Conservation (phyloP, 2,888 invertebrate species). For the Keiferia lycopersicella region DNA sequence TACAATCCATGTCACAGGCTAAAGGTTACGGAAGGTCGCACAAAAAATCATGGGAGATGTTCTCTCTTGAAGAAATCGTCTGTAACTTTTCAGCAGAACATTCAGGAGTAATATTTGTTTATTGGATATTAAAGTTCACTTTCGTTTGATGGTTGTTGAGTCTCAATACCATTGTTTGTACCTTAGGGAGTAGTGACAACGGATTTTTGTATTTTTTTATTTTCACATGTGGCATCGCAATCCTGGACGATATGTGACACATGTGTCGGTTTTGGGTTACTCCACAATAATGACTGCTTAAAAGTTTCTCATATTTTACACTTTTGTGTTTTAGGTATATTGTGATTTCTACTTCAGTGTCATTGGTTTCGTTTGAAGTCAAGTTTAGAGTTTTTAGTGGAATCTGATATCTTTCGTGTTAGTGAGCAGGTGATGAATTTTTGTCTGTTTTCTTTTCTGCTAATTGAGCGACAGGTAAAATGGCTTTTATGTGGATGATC, state of each 20-base stretch:
- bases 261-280: constrained; percentile 79
- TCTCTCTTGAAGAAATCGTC: constrained; percentile 66
- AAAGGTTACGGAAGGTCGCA: constrained; percentile 79
- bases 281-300: constrained; percentile 75
- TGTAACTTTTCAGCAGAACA: constrained; percentile 48
- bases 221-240: constrained; percentile 80
- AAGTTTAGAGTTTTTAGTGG: constrained; percentile 55
- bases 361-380: constrained; percentile 70
- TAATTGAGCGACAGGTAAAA: constrained; percentile 42
- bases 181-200: constrained; percentile 78
- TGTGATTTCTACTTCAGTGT: constrained; percentile 55
- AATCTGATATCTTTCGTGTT: constrained; percentile 54
- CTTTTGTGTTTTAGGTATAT: constrained; percentile 57
- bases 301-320: constrained; percentile 68
- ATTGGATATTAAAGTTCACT: constrained; percentile 54
- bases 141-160: constrained; percentile 37
- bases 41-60: constrained; percentile 73
- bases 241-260: constrained; percentile 80
- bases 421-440: constrained; percentile 62
- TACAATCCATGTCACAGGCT: constrained; percentile 80
- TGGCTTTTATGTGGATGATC: constrained; percentile 22
- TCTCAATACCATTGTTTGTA: constrained; percentile 73
- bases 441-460: constrained; percentile 42
- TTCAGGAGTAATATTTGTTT: constrained; percentile 49
- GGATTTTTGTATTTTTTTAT: constrained; percentile 77